Percentiles rank a stretch among this genome's conserved stretches.
phyloP scores from a whole-genome alignment of 1,140 invertebrate genomes.

The Drosophila trapezifrons region DNA sequence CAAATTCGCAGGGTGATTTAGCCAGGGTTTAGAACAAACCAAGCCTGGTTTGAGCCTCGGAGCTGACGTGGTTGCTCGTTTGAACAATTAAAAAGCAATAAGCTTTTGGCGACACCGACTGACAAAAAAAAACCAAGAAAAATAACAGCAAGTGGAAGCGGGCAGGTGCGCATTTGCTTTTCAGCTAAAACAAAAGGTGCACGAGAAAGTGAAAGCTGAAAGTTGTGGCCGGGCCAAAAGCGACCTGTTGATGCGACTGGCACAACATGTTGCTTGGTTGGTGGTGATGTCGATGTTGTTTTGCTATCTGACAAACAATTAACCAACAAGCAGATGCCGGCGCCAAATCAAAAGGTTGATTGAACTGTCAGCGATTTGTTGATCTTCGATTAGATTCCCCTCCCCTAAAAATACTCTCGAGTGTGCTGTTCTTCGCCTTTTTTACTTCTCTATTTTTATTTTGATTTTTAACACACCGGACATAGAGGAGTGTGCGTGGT shows the following conservation, averaged over 20 bases:
- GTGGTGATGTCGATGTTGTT: slow-evolving; percentile 27
- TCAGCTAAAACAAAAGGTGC: slow-evolving; percentile 70
- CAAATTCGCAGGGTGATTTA: neutral
- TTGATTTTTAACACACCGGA: slow-evolving; percentile 9
- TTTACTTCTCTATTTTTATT: neutral
- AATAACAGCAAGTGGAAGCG: neutral
- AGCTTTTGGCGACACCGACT: slow-evolving; percentile 56
- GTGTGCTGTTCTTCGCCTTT: neutral
- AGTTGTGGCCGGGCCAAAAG: slow-evolving; percentile 72
- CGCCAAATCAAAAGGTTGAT: slow-evolving; percentile 48
- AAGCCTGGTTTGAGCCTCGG: slow-evolving; percentile 1
- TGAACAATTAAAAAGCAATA: slow-evolving; percentile 67
- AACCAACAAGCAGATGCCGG: slow-evolving; percentile 25
- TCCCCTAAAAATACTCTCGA: slow-evolving; percentile 7
- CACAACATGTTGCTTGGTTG: slow-evolving; percentile 53
- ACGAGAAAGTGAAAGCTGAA: slow-evolving; percentile 75
- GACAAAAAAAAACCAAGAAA: neutral
- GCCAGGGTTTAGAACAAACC: neutral
- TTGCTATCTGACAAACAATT: slow-evolving; percentile 35
- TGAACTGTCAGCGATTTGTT: slow-evolving; percentile 51
- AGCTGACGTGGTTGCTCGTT: slow-evolving; percentile 15
- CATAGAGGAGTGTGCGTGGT: neutral
- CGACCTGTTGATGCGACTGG: slow-evolving; percentile 58
- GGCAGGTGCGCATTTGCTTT: slow-evolving; percentile 49
- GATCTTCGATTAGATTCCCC: slow-evolving; percentile 50